These are phyloP conservation scores for Odontomyia ornata DNA, from an alignment of 2,888 invertebrate species.

Conservation along the genomic window DNA sequence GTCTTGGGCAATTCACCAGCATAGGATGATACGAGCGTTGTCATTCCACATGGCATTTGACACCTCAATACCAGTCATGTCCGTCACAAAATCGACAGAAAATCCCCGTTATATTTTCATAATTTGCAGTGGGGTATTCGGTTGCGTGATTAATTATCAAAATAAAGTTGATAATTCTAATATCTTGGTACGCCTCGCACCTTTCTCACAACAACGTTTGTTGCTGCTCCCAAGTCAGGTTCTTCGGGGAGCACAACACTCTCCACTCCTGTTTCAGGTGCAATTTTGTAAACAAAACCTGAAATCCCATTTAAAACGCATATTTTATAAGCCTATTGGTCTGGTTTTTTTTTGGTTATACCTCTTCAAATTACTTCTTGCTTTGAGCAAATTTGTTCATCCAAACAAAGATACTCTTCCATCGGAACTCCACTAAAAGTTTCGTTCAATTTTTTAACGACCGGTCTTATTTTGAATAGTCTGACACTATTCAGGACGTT, in stretches of 20 bases:
- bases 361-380: no score
- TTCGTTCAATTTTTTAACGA: no score
- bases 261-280: slow-evolving; percentile 41
- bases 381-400: no score
- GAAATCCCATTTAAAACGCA: slow-evolving; percentile 34
- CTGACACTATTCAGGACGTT: background rate
- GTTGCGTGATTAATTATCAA: slow-evolving; percentile 51
- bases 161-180: no score
- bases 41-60: slow-evolving; percentile 56
- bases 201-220: slow-evolving; percentile 46
- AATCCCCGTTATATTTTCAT: slow-evolving; percentile 45
- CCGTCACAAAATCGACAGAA: slow-evolving; percentile 51
- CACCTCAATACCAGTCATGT: slow-evolving; percentile 51
- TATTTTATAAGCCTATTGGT: background rate
- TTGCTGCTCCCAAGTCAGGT: slow-evolving; percentile 49
- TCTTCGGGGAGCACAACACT: slow-evolving; percentile 45
- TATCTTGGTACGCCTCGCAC: slow-evolving; percentile 39
- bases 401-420: no score
- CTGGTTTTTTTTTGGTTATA: background rate
- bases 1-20: slow-evolving; percentile 53
- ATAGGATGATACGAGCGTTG: slow-evolving; percentile 57
- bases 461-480: slow-evolving; percentile 3
- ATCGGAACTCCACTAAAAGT: no score
- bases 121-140: slow-evolving; percentile 53
- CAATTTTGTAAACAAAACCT: background rate